Evolutionary conservation across 37 sponge, comb jelly and placozoan species (phyloP).

Genomic region (Halichondria panicea): DNA sequence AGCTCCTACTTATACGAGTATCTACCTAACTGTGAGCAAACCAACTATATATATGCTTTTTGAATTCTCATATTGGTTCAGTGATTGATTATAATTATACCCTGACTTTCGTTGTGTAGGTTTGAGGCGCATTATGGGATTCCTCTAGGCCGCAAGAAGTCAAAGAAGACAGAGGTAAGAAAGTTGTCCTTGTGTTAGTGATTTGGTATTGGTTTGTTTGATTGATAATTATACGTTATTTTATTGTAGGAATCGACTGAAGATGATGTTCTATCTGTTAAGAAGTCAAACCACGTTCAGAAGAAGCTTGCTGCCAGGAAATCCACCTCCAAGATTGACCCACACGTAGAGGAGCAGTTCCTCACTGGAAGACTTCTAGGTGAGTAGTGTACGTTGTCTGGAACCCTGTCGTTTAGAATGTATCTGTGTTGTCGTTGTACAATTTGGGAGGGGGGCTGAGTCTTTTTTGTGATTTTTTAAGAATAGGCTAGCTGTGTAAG

Average conservation of each 20-base stretch:
- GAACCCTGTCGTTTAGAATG: not conserved
- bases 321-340: constrained; percentile 89
- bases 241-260: constrained; percentile 37
- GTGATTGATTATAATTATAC: not conserved
- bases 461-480: too few relatives aligned
- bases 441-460: too few relatives aligned
- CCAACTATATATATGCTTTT: not conserved
- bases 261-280: constrained; percentile 64
- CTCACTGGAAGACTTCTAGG: constrained; percentile 91
- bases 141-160: constrained; percentile 86
- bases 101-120: constrained; percentile 10
- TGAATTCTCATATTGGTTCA: not conserved
- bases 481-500: too few relatives aligned
- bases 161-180: constrained; percentile 31
- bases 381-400: too few relatives aligned
- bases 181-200: not conserved
- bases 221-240: not conserved
- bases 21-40: too few relatives aligned
- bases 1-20: constrained; percentile 10
- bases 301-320: constrained; percentile 77
- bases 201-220: not conserved
- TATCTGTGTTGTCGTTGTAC: not conserved
- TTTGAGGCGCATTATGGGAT: constrained; percentile 92
- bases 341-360: constrained; percentile 94
- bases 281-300: constrained; percentile 73